phyloP scores from a whole-genome alignment of 64 coral and sea anemone genomes.

The Trachythela sp. region DNA sequence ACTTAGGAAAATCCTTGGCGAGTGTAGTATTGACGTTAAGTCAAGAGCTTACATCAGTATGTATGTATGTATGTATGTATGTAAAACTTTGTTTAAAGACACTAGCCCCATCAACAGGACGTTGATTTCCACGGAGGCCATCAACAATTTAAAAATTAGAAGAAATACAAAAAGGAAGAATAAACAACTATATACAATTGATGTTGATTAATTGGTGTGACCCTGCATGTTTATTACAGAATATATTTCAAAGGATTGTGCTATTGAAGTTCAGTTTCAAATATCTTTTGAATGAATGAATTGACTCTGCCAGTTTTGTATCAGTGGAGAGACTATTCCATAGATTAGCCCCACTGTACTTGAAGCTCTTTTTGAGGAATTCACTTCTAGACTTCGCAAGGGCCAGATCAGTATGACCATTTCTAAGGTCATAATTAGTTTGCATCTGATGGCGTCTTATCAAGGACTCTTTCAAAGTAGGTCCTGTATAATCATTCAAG shows the following conservation, averaged over 20 bases:
- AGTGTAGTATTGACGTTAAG: no score
- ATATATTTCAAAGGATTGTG: neutral
- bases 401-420: neutral
- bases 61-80: no score
- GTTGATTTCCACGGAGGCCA: neutral
- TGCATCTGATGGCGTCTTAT: neutral
- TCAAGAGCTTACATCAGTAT: no score
- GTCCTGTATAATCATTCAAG: neutral
- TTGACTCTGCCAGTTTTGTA: neutral
- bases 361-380: neutral
- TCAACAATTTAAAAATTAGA: neutral
- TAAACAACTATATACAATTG: neutral
- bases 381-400: neutral
- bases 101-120: neutral
- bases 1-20: no score
- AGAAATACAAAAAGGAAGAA: neutral
- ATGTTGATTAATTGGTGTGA: neutral
- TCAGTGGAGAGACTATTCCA: neutral
- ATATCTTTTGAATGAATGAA: conserved; percentile 1
- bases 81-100: neutral
- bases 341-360: neutral
- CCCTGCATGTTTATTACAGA: neutral
- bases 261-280: neutral
- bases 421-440: neutral
- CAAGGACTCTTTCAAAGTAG: neutral